Evolutionary conservation across 1,140 invertebrate genomes (phyloP), one percentile per base, ranked within the genome.

Genomic region (Habropoda laboriosa): DNA sequence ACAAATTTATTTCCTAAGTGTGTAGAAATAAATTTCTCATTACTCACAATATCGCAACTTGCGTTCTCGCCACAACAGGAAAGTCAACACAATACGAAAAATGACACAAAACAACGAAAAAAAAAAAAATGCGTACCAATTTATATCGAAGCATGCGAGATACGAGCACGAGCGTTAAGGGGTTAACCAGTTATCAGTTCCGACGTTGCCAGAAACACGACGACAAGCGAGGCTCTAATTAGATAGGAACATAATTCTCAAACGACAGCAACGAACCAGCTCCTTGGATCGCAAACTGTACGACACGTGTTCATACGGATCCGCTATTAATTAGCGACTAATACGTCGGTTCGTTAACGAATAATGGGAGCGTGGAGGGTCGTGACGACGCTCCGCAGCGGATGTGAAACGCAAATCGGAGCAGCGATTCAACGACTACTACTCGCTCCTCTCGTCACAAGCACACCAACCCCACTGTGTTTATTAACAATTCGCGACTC

Each of bases 281-380:
- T 68, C 24, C 66, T 32, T 2, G 42, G 49, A 57, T 38, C 58
- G 51, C 68, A 72, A 63, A 18, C 24, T 35, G 38, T 4, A 13
- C 24, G 71, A 80, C 40, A 27, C n/a, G 49, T 58, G 40, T 40
- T 66, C 51, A 18, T 32, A 74, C 24, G n/a, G 18, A 35, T 67
- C 38, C 38, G 7, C 49, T 81, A 84, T 87, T 87, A 87, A 87
- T 87, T 85, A 83, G 51, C 49, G 70, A 82, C 72, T 81, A 80
- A 87, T 87, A 83, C 47, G 77, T 60, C 75, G 64, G 42, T 87
- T 86, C 74, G 79, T 87, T 85, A 85, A 38, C 53, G 51, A 24
- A 85, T 47, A 80, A 66, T 58, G 61, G 27, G 64, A n/a, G 30
- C 40, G 21, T 18, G 53, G 32, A 10, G 35, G 42, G 55, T 57